phyloP scores from a whole-genome alignment of 2,888 invertebrate genomes.

The Koerneria pararmatus region DNA sequence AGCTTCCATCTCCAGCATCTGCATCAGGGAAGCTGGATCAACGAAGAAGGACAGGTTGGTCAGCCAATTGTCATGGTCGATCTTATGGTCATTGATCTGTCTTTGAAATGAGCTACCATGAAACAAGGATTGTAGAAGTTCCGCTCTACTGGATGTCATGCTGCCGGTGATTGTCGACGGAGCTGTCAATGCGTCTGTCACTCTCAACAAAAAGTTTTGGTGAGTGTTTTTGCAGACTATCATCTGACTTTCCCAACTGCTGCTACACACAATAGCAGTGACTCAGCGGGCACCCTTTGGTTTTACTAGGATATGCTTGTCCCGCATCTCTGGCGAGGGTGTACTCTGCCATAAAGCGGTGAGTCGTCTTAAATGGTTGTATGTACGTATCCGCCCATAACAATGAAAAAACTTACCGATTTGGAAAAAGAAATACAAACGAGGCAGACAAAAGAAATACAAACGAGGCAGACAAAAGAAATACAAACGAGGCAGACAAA shows the following conservation, averaged over 20 bases:
- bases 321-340: no score
- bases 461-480: no score
- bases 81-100: background rate
- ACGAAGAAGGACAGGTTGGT: constrained; percentile 26
- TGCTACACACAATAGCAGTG: no score
- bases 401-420: no score
- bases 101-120: background rate
- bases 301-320: no score
- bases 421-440: no score
- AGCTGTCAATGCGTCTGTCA: constrained; percentile 36
- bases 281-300: no score
- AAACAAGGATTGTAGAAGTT: constrained; percentile 25
- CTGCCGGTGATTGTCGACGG: constrained; percentile 42
- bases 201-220: constrained; percentile 35
- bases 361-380: no score
- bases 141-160: constrained; percentile 29
- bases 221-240: constrained; percentile 6
- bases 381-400: no score
- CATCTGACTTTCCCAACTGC: background rate
- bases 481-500: no score
- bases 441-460: no score
- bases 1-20: constrained; percentile 61
- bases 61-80: background rate
- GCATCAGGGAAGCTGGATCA: constrained; percentile 31
- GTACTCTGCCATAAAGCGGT: no score